A percentile compares a stretch with the other conserved stretches of the same genome.
Evolutionary conservation across 2,797 vertebrate genomes (phyloP).

Genomic region (Carcharodon carcharias): DNA sequence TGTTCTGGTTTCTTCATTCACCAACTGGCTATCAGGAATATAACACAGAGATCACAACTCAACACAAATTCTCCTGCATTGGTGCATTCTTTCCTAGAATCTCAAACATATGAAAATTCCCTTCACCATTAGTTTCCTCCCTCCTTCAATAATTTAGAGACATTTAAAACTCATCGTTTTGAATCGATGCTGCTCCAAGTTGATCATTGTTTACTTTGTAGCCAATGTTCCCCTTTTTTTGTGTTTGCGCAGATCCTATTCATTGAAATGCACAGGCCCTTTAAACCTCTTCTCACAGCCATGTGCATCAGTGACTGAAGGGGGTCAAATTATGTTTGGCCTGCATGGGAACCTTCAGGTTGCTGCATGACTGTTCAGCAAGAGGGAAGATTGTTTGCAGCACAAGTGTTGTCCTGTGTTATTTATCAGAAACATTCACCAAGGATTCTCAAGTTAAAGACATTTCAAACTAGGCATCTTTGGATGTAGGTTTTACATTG

Average conservation of each 20-base stretch:
- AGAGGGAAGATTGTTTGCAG: not conserved
- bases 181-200: not conserved
- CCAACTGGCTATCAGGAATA: no score
- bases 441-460: not conserved
- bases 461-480: not conserved
- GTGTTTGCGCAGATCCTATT: no score
- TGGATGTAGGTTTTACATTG: not conserved
- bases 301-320: no score
- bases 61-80: not conserved
- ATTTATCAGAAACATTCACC: not conserved
- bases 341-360: no score
- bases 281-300: no score
- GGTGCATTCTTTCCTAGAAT: not conserved
- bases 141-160: not conserved
- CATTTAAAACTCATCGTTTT: not conserved
- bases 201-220: no score
- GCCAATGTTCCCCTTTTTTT: no score
- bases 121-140: not conserved
- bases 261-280: no score
- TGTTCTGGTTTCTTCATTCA: no score
- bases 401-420: not conserved
- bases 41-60: not conserved
- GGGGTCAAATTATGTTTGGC: no score
- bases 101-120: not conserved
- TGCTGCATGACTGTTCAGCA: no score